Base-by-base conservation (phyloP, 2,113 vertebrate species). In the Litocranius walleri region DNA sequence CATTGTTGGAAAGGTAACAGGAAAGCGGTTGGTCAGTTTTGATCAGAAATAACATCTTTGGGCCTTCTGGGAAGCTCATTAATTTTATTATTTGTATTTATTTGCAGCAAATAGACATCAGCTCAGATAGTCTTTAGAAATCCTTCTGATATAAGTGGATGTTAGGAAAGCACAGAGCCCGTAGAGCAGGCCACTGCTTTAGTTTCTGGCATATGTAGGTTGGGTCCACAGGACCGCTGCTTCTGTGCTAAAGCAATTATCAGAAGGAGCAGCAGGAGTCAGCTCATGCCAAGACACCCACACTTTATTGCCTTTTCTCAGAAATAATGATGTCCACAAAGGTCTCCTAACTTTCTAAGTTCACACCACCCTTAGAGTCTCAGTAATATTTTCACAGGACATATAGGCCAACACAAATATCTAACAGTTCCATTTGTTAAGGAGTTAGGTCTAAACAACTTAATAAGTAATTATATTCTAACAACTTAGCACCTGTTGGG, bases 391-490 rank as follows among this genome's bases (percentile, higher is more conserved):
- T 62, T 96, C 48, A 48, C 13, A 80, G 33, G 40, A 43, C 29
- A 90, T 11, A 3, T 57, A 96, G 36, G 33, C 25, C 27, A 33
- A 78, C 88, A 81, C n/a, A 95, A 74, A 91, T 67, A 87, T 21
- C 43, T 40, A 91, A 40, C 2, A 33, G 6, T 78, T 89, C 5
- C 30, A 43, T 96, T 89, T 88, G 91, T 95, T 91, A 96, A 71
- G 67, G 40, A 94, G 40, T 30, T 81, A 88, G 54, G 40, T 50
- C 33, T 19, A 89, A 85, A 67, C 61, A 83, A 71, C 25, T 77
- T 89, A 82, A 27, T 90, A 96, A 91, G 54, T 78, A 80, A 71
- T 95, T 95, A 36, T 80, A 78, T 45, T 95, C 45, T 92, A 90
- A 86, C 48, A 96, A 80, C 45, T 95, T 97, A 78, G 54, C 45